Evolutionary conservation across 2,888 invertebrate genomes (phyloP), one percentile per base, ranked within the genome.

Genomic region (Pogonocherus hispidulus): DNA sequence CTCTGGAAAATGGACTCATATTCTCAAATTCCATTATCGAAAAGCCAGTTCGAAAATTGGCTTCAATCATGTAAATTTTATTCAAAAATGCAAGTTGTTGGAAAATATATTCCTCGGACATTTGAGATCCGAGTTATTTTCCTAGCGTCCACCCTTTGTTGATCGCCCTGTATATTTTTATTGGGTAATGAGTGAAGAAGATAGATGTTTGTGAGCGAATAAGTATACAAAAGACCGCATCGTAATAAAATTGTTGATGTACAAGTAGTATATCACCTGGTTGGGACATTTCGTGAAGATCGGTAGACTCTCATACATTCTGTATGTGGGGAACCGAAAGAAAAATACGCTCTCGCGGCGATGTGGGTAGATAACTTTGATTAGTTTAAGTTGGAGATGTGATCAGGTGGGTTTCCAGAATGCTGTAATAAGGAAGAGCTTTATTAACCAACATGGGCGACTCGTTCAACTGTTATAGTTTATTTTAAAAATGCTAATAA

Each of bases 351-450:
- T 77, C 77, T 78, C 75, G 79, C 80, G 78, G 78, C 74, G 80
- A 81, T 81, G 78, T 78, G 78, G 78, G 76, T 64, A 79, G 81
- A 81, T 81, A 81, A 78, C 79, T 80, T 80, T 80, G 81, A 80
- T 80, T 81, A 80, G 79, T 73, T 76, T 78, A 75, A 78, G 77
- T 75, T 74, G 73, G 74, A 74, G 79, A 78, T 79, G 78, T 74
- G 79, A 80, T 81, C 80, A 81, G 78, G 79, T 80, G 80, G 79
- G 80, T 79, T 83, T 72, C 80, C 78, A 81, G 78, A 81, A 80
- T 79, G 79, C 78, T 75, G 77, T 83, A 84, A 83, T 83, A 82
- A 84, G 83, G 83, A 84, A 83, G 81, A 80, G 79, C 80, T 82
- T 83, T 82, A 81, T 83, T 82, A 83, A 78, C 73, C 73, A 75